Evolutionary conservation across 2,113 vertebrate genomes (phyloP).

Genomic region (Anhinga rufa): DNA sequence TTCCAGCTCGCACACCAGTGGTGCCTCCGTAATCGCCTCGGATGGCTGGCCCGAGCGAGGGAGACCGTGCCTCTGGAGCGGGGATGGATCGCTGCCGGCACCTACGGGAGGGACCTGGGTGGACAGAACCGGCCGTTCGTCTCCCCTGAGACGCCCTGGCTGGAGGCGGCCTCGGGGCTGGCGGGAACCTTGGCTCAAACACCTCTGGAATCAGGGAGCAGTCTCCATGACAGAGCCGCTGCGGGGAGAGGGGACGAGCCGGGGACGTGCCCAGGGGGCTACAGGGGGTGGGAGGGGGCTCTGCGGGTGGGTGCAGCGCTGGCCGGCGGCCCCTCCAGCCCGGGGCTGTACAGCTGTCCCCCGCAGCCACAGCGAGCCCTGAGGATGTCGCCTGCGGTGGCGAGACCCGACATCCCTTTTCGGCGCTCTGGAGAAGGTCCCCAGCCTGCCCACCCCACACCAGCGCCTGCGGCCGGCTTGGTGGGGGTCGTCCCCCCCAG

Average conservation of each 20-base stretch:
- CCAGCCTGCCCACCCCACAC: no score
- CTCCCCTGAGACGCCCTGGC: rapidly evolving
- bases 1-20: neutral
- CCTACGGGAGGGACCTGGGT: no score
- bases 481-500: neutral
- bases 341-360: no score
- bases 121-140: neutral
- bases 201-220: no score
- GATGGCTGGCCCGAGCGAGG: neutral
- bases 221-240: neutral
- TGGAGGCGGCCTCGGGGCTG: neutral
- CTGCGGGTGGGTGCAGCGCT: neutral
- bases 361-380: neutral
- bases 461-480: rapidly evolving
- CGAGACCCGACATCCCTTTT: neutral
- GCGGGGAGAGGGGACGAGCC: neutral
- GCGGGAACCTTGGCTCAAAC: neutral
- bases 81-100: neutral
- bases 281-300: neutral
- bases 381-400: neutral
- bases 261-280: no score
- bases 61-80: neutral
- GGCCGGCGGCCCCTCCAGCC: neutral
- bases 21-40: neutral
- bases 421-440: neutral